A percentile compares a stretch with the other conserved stretches of the same genome.
Conservation (phyloP, 2,797 vertebrate genomes). For the Erithacus rubecula region DNA sequence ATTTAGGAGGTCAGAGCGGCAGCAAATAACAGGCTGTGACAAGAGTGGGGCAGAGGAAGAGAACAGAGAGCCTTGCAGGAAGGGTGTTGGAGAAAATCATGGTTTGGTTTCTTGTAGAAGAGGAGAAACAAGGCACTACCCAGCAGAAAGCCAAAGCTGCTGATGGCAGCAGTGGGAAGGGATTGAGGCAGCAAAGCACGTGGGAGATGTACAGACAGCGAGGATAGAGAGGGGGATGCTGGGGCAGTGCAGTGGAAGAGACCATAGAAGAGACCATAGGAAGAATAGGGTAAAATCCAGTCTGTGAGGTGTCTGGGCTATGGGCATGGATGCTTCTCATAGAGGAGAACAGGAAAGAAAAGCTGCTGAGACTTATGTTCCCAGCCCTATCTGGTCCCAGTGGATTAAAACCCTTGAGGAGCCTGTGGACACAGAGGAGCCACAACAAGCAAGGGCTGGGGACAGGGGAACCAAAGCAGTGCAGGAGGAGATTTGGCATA, state of each 20-base stretch:
- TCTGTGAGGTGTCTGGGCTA: background rate
- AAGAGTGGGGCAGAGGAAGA: background rate
- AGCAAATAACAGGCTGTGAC: background rate
- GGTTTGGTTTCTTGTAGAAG: background rate
- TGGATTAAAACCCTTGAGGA: background rate
- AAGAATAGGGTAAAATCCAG: background rate
- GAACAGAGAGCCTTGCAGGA: background rate
- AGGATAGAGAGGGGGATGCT: background rate
- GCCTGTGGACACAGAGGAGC: background rate
- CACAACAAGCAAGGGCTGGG: background rate
- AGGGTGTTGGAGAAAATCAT: background rate
- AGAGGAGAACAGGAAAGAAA: background rate
- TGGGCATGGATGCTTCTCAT: background rate
- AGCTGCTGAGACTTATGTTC: background rate
- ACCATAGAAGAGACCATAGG: background rate
- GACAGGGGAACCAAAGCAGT: background rate
- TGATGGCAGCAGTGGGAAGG: background rate
- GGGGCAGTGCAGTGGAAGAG: background rate
- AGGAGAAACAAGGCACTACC: fast-evolving
- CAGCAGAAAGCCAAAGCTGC: background rate
- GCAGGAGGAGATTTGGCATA: background rate
- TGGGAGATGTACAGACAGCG: fast-evolving
- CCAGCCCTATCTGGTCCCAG: background rate
- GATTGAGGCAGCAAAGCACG: background rate
- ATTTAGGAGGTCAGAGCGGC: background rate